Percentiles rank a stretch among this genome's conserved stretches.
Conservation (phyloP, 2,113 vertebrate genomes). For the Dromaius novaehollandiae region DNA sequence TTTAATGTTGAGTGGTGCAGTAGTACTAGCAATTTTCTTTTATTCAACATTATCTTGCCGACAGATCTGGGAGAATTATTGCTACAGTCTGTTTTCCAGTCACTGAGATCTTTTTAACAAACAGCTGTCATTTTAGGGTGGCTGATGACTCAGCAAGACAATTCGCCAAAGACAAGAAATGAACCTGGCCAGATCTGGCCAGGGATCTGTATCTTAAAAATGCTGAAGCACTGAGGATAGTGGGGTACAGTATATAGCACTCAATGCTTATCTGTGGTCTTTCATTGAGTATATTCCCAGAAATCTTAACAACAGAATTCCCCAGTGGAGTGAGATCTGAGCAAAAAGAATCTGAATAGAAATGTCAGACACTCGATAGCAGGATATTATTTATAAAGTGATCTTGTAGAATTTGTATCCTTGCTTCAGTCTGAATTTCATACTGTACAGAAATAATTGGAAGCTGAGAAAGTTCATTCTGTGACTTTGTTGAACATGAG, state of each 20-base stretch:
- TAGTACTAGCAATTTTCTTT: neutral
- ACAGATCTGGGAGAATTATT: neutral
- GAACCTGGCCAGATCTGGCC: neutral
- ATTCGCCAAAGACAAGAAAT: neutral
- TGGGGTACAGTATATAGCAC: neutral
- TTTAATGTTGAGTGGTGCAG: neutral
- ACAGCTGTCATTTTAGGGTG: neutral
- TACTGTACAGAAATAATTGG: neutral
- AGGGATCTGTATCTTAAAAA: neutral
- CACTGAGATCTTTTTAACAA: neutral
- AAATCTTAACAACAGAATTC: neutral
- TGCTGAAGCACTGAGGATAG: neutral
- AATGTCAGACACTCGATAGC: neutral
- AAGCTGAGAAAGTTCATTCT: slow-evolving; percentile 22
- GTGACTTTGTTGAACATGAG: neutral
- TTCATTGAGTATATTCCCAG: neutral
- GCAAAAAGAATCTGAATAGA: neutral
- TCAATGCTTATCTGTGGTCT: neutral
- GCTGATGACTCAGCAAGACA: neutral
- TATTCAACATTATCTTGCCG: neutral
- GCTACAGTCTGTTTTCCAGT: neutral
- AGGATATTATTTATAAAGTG: neutral
- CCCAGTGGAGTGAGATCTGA: neutral
- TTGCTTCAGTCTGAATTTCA: neutral
- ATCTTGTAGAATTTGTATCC: neutral